Evolutionary conservation across 2,888 invertebrate species (phyloP).

Genomic region (Hemaris fuciformis): DNA sequence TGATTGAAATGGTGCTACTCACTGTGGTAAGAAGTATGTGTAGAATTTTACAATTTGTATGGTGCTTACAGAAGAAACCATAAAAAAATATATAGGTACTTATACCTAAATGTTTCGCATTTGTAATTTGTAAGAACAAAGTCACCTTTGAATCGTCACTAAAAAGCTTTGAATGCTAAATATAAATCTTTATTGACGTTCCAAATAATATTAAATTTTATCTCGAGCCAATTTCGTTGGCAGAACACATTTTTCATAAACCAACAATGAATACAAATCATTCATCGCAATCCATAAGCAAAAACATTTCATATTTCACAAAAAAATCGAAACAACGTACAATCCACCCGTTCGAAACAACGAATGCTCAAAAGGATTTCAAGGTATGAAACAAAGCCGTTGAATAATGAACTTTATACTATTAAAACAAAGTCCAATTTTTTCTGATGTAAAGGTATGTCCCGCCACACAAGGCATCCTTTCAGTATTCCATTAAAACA

Average conservation of each 20-base stretch:
- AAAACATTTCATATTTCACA: conserved; percentile 1
- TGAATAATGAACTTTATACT: background rate
- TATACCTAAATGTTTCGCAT: too few species aligned
- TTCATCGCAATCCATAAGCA: background rate
- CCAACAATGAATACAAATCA: conserved; percentile 7
- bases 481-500: conserved; percentile 29
- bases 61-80: too few species aligned
- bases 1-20: too few species aligned
- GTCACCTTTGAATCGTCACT: background rate
- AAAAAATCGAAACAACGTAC: background rate
- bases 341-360: background rate
- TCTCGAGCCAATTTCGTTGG: conserved; percentile 19
- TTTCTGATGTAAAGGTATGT: background rate
- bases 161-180: background rate
- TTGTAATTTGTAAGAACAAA: too few species aligned
- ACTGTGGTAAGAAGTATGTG: too few species aligned
- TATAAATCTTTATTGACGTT: background rate
- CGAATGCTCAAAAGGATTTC: background rate
- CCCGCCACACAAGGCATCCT: background rate
- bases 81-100: too few species aligned
- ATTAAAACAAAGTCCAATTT: background rate
- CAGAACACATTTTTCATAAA: background rate
- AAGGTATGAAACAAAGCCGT: background rate
- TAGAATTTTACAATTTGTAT: too few species aligned
- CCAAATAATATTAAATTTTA: background rate